Evolutionary conservation across 2,888 invertebrate species (phyloP), one percentile per base, ranked within the genome.

Genomic region (Palloptera scutellata): DNA sequence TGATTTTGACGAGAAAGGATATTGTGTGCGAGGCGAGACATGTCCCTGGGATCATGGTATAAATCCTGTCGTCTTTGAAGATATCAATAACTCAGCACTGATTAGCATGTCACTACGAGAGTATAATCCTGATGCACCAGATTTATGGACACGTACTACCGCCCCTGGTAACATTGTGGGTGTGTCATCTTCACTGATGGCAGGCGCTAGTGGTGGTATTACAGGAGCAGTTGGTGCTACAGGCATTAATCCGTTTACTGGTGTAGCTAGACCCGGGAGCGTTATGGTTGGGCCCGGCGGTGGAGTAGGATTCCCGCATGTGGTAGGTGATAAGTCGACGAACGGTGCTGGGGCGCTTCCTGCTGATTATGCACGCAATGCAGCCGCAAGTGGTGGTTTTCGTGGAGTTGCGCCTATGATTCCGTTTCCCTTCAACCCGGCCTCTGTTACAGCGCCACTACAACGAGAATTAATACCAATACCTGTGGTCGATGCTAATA

Each of bases 41-140:
- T 99, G 99, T 83, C 95, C 94, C 6, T 99, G 91, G 88, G 98
- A 98, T 86, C 98, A 99, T 86, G 98, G 98, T 8, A 89, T 91
- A 0, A 98, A 98, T 85, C 98, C 98, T 0, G 95, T 99, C 0
- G 95, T 98, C 1, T 86, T 98, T 42, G 97, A 97, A 79, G 96
- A 96, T 81, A 90, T 94, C 1, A 90, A 85, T 67, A 85, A 85
- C 71, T 75, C 84, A 0, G 76, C 83, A 6, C 70, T 85, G 12
- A 83, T 85, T 63, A 75, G 78, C 51, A 83, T 84, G 82, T 83
- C 84, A 2, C 72, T 84, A 70, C 80, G 84, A 11, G 92, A 92
- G 73, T 93, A 94, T 85, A 94, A 94, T 85, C 94, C 94, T 0
- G 90, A 93, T 77, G 91, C 92, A 11, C 94, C 94, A 13, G 92